These are phyloP conservation scores for Indri indri DNA, from an alignment of 2,113 vertebrate genomes.

Conservation along the genomic window DNA sequence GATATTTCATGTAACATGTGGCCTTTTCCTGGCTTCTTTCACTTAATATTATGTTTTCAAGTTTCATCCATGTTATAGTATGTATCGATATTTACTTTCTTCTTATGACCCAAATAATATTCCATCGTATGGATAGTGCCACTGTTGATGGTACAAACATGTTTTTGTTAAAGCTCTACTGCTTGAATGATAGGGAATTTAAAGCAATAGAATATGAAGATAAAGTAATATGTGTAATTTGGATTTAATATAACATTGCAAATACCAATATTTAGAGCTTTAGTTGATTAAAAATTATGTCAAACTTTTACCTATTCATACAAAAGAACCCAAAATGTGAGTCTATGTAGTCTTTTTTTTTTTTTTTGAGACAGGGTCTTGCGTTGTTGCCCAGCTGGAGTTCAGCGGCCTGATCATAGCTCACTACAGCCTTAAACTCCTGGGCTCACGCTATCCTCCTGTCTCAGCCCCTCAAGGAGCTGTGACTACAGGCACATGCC, in stretches of 20 bases:
- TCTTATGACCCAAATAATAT: neutral
- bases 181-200: constrained; percentile 3
- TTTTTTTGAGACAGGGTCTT: too few species aligned
- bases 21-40: constrained; percentile 16
- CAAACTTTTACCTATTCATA: constrained; percentile 24
- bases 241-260: neutral
- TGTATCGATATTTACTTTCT: neutral
- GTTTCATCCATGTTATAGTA: neutral
- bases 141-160: neutral
- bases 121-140: neutral
- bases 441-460: too few species aligned
- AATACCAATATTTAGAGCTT: neutral
- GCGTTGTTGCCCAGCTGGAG: too few species aligned
- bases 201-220: constrained; percentile 9
- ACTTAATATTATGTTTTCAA: neutral
- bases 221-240: neutral
- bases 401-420: too few species aligned
- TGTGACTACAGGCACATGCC: too few species aligned
- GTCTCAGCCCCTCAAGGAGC: too few species aligned
- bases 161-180: neutral
- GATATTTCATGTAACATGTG: neutral
- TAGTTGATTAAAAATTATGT: constrained; percentile 24
- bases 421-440: too few species aligned
- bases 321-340: neutral
- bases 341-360: neutral